These are phyloP conservation scores for Hydroisotoma schaefferi DNA, from an alignment of 2,888 invertebrate species.

Conservation along the genomic window DNA sequence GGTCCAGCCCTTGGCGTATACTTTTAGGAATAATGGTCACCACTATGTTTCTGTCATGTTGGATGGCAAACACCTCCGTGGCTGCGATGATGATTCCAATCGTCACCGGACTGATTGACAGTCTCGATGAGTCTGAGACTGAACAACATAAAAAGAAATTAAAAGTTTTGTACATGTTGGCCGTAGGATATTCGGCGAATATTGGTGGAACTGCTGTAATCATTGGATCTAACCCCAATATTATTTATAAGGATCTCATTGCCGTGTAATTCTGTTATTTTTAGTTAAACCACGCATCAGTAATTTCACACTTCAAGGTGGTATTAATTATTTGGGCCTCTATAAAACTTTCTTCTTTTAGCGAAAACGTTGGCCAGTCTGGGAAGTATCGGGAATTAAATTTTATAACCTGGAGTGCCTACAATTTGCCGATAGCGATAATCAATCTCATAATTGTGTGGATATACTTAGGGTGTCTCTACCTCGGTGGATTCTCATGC, in stretches of 20 bases:
- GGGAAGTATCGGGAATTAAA: slow-evolving; percentile 56
- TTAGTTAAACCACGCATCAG: no score
- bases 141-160: slow-evolving; percentile 1
- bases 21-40: slow-evolving; percentile 69
- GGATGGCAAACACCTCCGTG: slow-evolving; percentile 92
- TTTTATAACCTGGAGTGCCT: slow-evolving; percentile 45
- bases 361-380: slow-evolving; percentile 10
- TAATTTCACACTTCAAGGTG: no score
- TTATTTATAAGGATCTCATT: slow-evolving; percentile 24
- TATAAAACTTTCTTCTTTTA: not conserved
- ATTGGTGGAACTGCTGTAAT: slow-evolving; percentile 23
- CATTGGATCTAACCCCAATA: slow-evolving; percentile 24
- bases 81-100: slow-evolving; percentile 93
- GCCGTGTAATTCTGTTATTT: slow-evolving; percentile 4
- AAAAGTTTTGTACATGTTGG: slow-evolving; percentile 20
- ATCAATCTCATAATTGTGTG: slow-evolving; percentile 29
- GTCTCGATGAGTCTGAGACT: slow-evolving; percentile 65
- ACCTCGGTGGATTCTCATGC: slow-evolving; percentile 64
- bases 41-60: slow-evolving; percentile 94
- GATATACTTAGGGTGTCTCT: slow-evolving; percentile 54
- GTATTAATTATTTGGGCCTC: no score
- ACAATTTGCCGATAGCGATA: slow-evolving; percentile 37
- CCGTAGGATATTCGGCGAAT: slow-evolving; percentile 20
- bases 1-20: slow-evolving; percentile 20
- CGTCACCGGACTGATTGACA: slow-evolving; percentile 76